Base-by-base conservation (phyloP, 2,113 vertebrate genomes). In the Daubentonia madagascariensis region DNA sequence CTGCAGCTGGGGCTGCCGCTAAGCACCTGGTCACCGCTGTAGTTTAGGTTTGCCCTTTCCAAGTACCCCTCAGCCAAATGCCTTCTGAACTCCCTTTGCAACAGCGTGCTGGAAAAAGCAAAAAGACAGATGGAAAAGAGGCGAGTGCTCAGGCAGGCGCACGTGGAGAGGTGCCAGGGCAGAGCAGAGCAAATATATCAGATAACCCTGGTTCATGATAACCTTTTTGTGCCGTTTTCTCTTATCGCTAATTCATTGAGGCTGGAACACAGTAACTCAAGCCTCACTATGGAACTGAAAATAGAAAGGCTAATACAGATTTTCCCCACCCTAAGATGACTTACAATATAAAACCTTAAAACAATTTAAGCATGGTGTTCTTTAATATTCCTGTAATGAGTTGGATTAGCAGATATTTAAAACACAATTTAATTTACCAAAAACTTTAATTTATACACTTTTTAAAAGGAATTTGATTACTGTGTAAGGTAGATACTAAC, bases 181-280 rank as follows among this genome's bases (percentile, higher is more conserved):
- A 79, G 68, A 63, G 52, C 45, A 32, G 90, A 85, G 67, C 52
- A 92, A 76, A 95, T 72, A 54, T 9, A 32, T 11, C 50, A 76
- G 50, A 89, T 78, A 95, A 90, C 54, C 72, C 54, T 63, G 35
- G 30, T 30, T 95, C 61, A 61, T 40, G 59, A 95, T 86, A 91
- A 84, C 50, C 73, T 89, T 87, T 92, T 35, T 40, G 79, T 76
- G 81, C 52, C 59, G 85, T 96, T 86, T 83, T 52, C 10, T 97
- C 79, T 96, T 92, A 92, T 91, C 85, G 5, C 72, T 86, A 81
- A 54, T 76, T 85, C 76, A 73, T 0, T 81, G 48, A 72, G 65
- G 43, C 17, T 81, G 40, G 52, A 67, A 89, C 9, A 5, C 1
- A 2, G 78, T 90, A 85, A 96, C 37, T 76, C 94, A 92, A 52